Evolutionary conservation across 2,113 vertebrate species (phyloP), one percentile per base, ranked within the genome.

Genomic region (Nothobranchius furzeri): DNA sequence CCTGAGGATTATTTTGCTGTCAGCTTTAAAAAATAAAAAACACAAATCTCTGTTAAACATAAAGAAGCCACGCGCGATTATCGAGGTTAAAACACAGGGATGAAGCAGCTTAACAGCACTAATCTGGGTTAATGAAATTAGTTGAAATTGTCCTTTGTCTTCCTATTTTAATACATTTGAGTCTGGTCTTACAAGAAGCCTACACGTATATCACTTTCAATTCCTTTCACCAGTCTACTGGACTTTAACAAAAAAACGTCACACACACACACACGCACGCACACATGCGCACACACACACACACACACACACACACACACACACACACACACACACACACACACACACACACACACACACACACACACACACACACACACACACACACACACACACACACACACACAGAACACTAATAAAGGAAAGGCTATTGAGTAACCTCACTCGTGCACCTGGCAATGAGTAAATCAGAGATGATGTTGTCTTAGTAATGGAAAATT

Each of bases 21-120:
- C 30, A 30, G 30, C 30, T 30, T 30, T 30, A 30, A 30, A 30
- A 30, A 30, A 30, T 30, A 30, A 30, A 30, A 30, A 30, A 40
- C 4, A 7, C 37, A 8, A 7, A 2, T 6, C 56, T 50, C 13
- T 52, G 70, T 83, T 82, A 71, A 68, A 79, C 35, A 59, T 47
- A 64, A 2, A 30, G 53, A 10, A 64, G 12, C 14, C 75, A 82
- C 70, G 81, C 74, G 63, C 3, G 4, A 24, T 66, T 64, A 30
- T 30, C 4, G 30, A 45, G 53, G 62, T 77, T 76, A 73, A 59
- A 54, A 48, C 46, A 50, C 43, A 46, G 37, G 35, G 37, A 40
- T 62, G 12, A 52, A 48, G 35, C 14, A 17, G 35, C 35, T 56
- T 56, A 13, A 7, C 15, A 40, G 4, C 4, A 4, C 15, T 12